These are phyloP conservation scores for Siderastrea radians DNA, from an alignment of 92 coral and sea anemone species.

Conservation along the genomic window DNA sequence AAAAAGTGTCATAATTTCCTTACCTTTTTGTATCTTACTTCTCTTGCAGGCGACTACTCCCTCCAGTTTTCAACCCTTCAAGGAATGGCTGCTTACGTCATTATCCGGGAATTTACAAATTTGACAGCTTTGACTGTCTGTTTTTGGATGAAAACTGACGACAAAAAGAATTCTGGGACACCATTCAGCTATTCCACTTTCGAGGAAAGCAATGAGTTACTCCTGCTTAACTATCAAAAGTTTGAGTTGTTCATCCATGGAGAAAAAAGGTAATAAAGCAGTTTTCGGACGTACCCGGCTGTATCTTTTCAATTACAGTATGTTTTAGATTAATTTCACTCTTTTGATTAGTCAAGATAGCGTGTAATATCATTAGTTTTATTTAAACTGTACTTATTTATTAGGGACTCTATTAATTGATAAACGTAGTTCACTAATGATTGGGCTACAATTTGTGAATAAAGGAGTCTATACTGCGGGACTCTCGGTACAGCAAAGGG, in stretches of 20 bases:
- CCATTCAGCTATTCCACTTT: conserved; percentile 10
- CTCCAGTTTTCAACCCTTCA: background rate
- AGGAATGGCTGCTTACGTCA: background rate
- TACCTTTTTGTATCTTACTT: background rate
- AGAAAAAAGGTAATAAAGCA: background rate
- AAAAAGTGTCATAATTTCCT: no score
- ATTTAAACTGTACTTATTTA: no score
- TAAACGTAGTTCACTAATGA: no score
- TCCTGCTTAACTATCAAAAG: background rate
- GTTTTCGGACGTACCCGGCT: no score
- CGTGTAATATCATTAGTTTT: no score
- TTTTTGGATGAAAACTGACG: conserved; percentile 18
- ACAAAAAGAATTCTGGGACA: conserved; percentile 1
- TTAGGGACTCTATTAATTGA: no score
- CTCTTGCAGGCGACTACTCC: background rate
- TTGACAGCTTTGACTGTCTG: conserved; percentile 9
- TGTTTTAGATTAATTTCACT: no score
- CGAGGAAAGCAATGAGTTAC: background rate
- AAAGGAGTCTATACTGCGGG: no score
- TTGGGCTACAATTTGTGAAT: no score
- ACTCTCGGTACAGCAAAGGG: no score
- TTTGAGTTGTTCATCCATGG: conserved; percentile 8
- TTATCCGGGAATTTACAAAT: background rate
- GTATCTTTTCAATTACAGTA: no score
- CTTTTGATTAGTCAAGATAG: no score